A percentile compares a stretch with the other conserved stretches of the same genome.
phyloP scores from a whole-genome alignment of 1,140 invertebrate species.

The Atta cephalotes region DNA sequence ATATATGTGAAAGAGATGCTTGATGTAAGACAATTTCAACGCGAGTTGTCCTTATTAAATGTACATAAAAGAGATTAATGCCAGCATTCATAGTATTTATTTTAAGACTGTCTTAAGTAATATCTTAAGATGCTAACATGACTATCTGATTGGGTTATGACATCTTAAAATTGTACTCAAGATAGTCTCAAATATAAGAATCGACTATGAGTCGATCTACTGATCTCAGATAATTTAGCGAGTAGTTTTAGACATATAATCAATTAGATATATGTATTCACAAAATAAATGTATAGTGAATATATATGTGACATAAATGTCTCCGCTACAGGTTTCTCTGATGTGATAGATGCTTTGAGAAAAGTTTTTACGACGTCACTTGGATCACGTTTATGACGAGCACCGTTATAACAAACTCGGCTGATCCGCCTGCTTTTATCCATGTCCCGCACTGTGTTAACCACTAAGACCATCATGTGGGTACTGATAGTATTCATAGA shows the following conservation, averaged over 20 bases:
- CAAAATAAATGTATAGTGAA: neutral
- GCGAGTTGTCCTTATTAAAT: neutral
- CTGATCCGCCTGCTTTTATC: conserved; percentile 33
- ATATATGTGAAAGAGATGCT: neutral
- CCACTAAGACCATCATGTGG: conserved; percentile 40
- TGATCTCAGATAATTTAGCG: too few species aligned
- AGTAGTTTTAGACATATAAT: neutral
- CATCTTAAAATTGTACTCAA: too few species aligned
- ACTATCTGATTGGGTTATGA: too few species aligned
- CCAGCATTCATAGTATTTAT: too few species aligned
- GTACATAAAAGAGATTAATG: neutral
- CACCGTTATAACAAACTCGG: conserved; percentile 48
- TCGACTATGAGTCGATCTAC: too few species aligned
- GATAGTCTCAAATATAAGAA: too few species aligned
- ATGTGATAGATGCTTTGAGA: conserved; percentile 11
- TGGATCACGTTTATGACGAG: conserved; percentile 39
- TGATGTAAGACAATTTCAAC: conserved; percentile 37
- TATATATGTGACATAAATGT: conserved; percentile 20
- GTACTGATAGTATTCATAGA: conserved; percentile 38
- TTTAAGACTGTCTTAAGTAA: too few species aligned
- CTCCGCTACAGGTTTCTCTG: neutral
- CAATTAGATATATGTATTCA: neutral
- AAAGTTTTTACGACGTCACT: conserved; percentile 29
- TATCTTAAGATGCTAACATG: too few species aligned
- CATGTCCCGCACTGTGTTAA: conserved; percentile 43